Conservation (phyloP, 2,888 invertebrate genomes). For the Ochropleura leucogaster region DNA sequence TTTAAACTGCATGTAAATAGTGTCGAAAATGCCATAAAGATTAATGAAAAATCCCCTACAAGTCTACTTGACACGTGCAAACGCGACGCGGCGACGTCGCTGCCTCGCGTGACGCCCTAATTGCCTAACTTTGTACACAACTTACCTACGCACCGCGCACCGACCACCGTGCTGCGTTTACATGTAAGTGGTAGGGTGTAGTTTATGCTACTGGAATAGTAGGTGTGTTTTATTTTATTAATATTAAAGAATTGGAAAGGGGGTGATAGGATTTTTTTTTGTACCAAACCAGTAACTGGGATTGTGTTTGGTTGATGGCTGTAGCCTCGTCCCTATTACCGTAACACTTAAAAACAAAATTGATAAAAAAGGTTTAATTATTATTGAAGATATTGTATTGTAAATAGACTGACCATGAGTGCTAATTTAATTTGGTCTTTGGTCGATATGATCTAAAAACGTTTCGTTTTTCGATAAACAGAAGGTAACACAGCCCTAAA, state of each 20-base stretch:
- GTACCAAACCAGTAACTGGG: too few species aligned
- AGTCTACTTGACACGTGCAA: conserved; percentile 71
- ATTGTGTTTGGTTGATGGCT: not conserved
- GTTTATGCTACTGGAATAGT: conserved; percentile 29
- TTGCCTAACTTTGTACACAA: conserved; percentile 74
- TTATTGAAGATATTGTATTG: too few species aligned
- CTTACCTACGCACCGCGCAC: conserved; percentile 66
- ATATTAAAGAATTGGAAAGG: not conserved
- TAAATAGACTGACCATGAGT: too few species aligned
- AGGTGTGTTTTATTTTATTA: conserved; percentile 17
- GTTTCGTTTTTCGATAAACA: too few species aligned
- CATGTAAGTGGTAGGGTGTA: conserved; percentile 14
- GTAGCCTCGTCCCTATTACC: not conserved
- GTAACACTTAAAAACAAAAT: not conserved
- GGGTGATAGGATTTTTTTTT: not conserved
- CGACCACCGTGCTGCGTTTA: conserved; percentile 68
- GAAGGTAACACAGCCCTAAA: too few species aligned
- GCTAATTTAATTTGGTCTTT: too few species aligned
- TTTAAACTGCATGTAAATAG: conserved; percentile 53
- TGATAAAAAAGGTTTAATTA: too few species aligned
- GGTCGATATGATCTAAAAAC: too few species aligned
- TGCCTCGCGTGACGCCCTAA: conserved; percentile 86
- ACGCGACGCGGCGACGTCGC: conserved; percentile 79
- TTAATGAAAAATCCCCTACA: conserved; percentile 74
- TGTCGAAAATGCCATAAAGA: conserved; percentile 72